phyloP scores from a whole-genome alignment of 1,140 invertebrate genomes.

The Condylostylus longicornis region DNA sequence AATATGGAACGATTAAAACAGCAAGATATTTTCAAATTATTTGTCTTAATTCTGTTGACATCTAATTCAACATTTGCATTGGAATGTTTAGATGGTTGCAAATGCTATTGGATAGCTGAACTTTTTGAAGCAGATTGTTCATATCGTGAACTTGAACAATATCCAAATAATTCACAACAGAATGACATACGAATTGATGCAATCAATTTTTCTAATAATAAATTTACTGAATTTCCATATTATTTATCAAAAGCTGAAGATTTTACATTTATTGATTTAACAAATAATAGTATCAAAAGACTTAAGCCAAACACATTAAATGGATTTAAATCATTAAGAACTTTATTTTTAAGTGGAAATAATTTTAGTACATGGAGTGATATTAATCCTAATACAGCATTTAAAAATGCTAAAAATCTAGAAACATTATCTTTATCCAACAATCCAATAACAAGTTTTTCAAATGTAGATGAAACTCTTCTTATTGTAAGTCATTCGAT shows the following conservation, averaged over 20 bases:
- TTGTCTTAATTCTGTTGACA: background rate
- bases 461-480: conserved; percentile 21
- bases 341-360: conserved; percentile 38
- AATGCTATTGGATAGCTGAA: conserved; percentile 25
- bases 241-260: conserved; percentile 29
- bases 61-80: conserved; percentile 9
- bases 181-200: conserved; percentile 34
- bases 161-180: conserved; percentile 31
- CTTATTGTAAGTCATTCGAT: conserved; percentile 35
- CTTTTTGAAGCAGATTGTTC: conserved; percentile 32
- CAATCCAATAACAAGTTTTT: conserved; percentile 36
- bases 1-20: too few species aligned
- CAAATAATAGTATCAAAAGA: conserved; percentile 35
- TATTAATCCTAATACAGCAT: conserved; percentile 34
- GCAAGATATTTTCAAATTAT: too few species aligned
- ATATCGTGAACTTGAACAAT: conserved; percentile 25
- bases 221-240: conserved; percentile 36
- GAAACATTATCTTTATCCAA: conserved; percentile 35
- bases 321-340: conserved; percentile 35
- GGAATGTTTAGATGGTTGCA: conserved; percentile 23
- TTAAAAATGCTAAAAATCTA: conserved; percentile 32
- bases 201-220: conserved; percentile 36
- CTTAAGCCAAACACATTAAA: conserved; percentile 32
- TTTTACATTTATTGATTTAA: conserved; percentile 39
- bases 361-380: conserved; percentile 37